Evolutionary conservation across 1,140 invertebrate genomes (phyloP), one percentile per base, ranked within the genome.

Genomic region (Chlorops oryzae): DNA sequence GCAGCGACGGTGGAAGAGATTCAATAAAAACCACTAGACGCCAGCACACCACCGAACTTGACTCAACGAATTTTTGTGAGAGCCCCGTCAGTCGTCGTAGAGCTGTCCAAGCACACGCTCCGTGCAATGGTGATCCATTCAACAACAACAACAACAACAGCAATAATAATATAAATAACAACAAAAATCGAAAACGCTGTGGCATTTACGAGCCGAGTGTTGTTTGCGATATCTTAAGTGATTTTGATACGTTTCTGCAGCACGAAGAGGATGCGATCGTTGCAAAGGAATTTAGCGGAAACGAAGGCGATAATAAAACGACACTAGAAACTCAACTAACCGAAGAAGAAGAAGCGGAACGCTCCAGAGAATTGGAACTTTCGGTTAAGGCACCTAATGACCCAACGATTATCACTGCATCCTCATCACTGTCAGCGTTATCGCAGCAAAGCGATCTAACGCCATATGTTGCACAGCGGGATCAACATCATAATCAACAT

Each of bases 181-280:
- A n/a, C n/a, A n/a, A n/a, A n/a, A n/a, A n/a, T n/a, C n/a, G 20
- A 5, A 41, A 41, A 24, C 32, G 45, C n/a, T 37, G 24, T 21
- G 32, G 28, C 22, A 23, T 47, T 32, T 38, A 47, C 34, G 45
- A 47, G 22, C 37, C 45, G 34, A 18, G 37, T 12, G 34, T 47
- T 24, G 45, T 47, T 15, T 37, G 21, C 27, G 45, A 47, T 24
- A 34, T 47, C 37, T 15, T 47, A 21, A 42, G 15, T 42, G 45
- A 15, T 15, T 47, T 47, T 17, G 45, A 47, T 34, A 15, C 45
- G 10, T 41, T 47, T 21, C 22, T 47, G 32, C 18, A 13, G 9
- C 45, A 32, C 27, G 45, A 37, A 15, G n/a, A 13, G 20, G 5
- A 18, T 9, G 39, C 9, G 10, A n/a, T n/a, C n/a, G n/a, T n/a